Conservation (phyloP, 2,888 invertebrate species). For the Cheilosia impressa region DNA sequence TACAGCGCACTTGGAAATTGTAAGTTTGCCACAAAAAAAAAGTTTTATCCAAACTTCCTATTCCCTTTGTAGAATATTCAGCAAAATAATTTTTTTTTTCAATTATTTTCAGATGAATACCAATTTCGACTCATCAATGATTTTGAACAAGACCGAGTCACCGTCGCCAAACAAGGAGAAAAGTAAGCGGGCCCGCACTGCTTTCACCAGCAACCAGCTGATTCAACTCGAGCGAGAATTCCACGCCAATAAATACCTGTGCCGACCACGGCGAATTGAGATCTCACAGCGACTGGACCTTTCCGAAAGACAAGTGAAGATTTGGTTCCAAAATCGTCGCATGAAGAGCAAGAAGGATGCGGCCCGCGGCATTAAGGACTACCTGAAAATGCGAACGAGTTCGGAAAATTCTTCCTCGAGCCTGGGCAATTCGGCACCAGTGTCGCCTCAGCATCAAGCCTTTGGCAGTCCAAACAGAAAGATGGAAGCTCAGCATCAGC, state of each 20-base stretch:
- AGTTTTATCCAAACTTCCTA: neutral
- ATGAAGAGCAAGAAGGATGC: conserved; percentile 89
- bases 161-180: conserved; percentile 61
- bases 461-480: conserved; percentile 16
- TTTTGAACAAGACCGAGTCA: conserved; percentile 12
- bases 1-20: conserved; percentile 58
- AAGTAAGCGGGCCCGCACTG: conserved; percentile 94
- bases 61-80: conserved; percentile 5
- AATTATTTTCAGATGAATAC: conserved; percentile 58
- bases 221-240: conserved; percentile 98
- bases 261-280: conserved; percentile 95
- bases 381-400: conserved; percentile 29
- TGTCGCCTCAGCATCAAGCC: conserved; percentile 51
- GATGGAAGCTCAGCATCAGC: conserved; percentile 23
- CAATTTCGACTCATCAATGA: conserved; percentile 30
- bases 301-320: conserved; percentile 93
- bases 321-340: conserved; percentile 93
- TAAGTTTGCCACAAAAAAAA: conserved; percentile 29
- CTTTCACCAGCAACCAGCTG: conserved; percentile 97
- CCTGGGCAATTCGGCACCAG: conserved; percentile 40
- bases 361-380: conserved; percentile 51
- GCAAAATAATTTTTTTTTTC: conserved; percentile 33
- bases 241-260: conserved; percentile 97
- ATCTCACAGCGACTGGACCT: conserved; percentile 96
- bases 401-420: conserved; percentile 49